Evolutionary conservation across 2,113 vertebrate genomes (phyloP).

Genomic region (Alosa alosa): DNA sequence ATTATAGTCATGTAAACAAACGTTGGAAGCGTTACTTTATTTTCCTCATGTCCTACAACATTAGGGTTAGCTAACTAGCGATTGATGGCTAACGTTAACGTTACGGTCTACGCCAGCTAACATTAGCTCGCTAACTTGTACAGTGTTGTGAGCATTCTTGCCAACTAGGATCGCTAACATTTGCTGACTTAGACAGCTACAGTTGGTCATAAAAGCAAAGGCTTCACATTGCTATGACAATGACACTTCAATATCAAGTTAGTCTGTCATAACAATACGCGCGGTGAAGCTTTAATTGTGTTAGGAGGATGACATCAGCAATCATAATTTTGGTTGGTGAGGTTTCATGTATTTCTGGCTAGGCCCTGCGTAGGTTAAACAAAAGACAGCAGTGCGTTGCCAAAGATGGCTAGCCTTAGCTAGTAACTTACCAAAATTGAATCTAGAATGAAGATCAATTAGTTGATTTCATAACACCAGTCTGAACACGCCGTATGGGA

Average conservation of each 20-base stretch:
- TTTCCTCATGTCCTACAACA: not conserved
- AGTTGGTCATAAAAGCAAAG: slow-evolving; percentile 2
- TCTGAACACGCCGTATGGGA: not conserved
- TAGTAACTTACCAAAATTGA: slow-evolving; percentile 66
- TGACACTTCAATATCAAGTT: not conserved
- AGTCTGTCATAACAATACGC: not conserved
- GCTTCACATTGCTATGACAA: not conserved
- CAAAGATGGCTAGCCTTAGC: slow-evolving; percentile 55
- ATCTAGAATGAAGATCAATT: slow-evolving; percentile 18
- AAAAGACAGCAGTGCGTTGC: slow-evolving; percentile 43
- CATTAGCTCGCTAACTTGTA: slow-evolving; percentile 40
- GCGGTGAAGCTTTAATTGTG: not conserved
- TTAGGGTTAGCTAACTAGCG: not conserved
- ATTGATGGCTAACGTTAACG: slow-evolving; percentile 34
- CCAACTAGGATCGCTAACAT: not conserved
- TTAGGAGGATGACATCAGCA: slow-evolving; percentile 2
- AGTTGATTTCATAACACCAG: slow-evolving; percentile 9
- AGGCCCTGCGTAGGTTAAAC: slow-evolving; percentile 55
- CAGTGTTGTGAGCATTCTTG: not conserved
- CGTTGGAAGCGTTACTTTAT: not conserved
- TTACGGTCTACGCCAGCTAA: slow-evolving; percentile 47
- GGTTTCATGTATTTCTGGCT: slow-evolving; percentile 12
- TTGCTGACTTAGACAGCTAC: slow-evolving; percentile 11
- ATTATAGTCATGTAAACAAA: not conserved
- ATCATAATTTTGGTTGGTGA: slow-evolving; percentile 16